Evolutionary conservation across 64 coral and sea anemone species (phyloP).

Genomic region (Pocillopora verrucosa): DNA sequence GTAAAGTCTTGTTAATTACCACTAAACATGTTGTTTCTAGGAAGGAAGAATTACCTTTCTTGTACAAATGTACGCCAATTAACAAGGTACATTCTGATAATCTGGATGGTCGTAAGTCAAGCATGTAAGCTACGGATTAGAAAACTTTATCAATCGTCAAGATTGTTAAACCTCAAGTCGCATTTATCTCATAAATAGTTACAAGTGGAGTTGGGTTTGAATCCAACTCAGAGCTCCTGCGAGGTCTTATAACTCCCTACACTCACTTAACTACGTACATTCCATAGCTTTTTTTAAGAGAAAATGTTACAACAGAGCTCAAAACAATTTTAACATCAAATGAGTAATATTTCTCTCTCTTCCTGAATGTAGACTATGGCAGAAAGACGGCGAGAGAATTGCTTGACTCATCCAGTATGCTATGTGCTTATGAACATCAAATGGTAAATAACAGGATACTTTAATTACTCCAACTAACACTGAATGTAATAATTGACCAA

Average conservation of each 20-base stretch:
- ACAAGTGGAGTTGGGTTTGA: background rate
- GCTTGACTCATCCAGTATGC: conserved; percentile 89
- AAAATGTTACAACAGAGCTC: background rate
- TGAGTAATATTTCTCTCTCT: background rate
- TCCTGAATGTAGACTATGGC: conserved; percentile 79
- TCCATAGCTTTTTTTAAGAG: background rate
- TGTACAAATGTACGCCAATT: too few relatives aligned
- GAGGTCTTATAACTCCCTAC: too few relatives aligned
- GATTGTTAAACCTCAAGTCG: background rate
- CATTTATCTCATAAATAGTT: background rate
- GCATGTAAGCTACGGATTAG: too few relatives aligned
- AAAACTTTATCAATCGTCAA: too few relatives aligned
- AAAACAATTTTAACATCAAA: background rate
- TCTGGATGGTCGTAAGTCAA: too few relatives aligned
- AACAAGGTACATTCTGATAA: too few relatives aligned
- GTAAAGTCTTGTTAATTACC: background rate
- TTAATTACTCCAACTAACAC: background rate
- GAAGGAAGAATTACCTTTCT: too few relatives aligned
- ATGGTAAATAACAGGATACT: conserved; percentile 49
- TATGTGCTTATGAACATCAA: conserved; percentile 80
- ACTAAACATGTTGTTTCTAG: too few relatives aligned
- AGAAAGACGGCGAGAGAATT: conserved; percentile 73
- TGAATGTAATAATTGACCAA: background rate
- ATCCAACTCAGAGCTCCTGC: background rate
- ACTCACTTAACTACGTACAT: too few relatives aligned